Evolutionary conservation across 2,797 vertebrate species (phyloP).

Genomic region (Hydrolagus colliei): DNA sequence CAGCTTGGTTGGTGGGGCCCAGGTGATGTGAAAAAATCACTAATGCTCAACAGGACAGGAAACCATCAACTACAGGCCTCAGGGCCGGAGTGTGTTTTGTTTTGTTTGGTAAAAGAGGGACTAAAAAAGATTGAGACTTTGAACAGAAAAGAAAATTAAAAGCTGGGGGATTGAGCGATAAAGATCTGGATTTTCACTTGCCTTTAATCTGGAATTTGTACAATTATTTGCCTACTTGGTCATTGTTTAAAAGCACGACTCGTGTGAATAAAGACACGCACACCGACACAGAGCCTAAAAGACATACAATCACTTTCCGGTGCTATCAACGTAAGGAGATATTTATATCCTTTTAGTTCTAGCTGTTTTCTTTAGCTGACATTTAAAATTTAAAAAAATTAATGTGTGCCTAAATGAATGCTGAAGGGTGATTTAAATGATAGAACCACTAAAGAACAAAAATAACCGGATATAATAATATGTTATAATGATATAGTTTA

Average conservation of each 20-base stretch:
- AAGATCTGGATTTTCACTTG: neutral
- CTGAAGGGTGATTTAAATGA: too few relatives aligned
- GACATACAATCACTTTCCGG: neutral
- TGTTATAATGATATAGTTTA: too few relatives aligned
- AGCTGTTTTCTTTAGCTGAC: neutral
- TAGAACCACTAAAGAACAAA: too few relatives aligned
- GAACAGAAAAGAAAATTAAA: conserved; percentile 19
- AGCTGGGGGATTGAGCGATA: neutral
- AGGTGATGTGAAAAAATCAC: neutral
- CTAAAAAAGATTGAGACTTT: neutral
- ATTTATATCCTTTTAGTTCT: neutral
- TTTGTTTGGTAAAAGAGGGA: neutral
- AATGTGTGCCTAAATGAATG: too few relatives aligned
- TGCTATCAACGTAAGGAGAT: neutral
- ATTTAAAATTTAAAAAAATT: too few relatives aligned
- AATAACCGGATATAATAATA: too few relatives aligned
- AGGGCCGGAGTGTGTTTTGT: neutral
- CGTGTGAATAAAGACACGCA: neutral
- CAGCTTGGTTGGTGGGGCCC: neutral
- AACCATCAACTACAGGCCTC: neutral
- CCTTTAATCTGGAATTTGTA: conserved; percentile 6
- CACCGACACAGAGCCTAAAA: too few relatives aligned
- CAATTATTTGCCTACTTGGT: neutral
- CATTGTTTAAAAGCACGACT: neutral
- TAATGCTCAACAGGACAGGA: neutral